Base-by-base conservation (phyloP, 1,140 invertebrate species). In the Melipona quadrifasciata region DNA sequence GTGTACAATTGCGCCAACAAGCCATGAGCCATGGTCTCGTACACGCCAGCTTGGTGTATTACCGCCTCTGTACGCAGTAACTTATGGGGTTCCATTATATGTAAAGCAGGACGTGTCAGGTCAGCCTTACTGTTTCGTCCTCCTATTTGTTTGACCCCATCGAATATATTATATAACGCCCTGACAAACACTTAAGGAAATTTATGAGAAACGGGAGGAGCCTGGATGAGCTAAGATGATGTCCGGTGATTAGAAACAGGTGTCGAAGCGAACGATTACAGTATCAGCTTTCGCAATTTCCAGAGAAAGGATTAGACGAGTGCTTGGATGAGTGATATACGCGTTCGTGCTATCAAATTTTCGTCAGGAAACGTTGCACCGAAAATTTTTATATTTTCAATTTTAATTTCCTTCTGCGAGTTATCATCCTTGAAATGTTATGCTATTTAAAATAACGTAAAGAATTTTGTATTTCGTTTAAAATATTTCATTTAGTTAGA, bases 1-100 rank as follows among this genome's bases (percentile, higher is more conserved):
- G 61, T 74, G 78, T 71, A 55, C 65, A 74, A 78, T 81, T 79
- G 74, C 77, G 80, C 53, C 80, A 74, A 71, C 85, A 86, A 73
- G 24, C 57, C 73, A 31, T 61, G 64, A 61, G 79, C 83, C 39
- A 80, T n/a, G 75, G 27, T 74, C 17, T 39, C 31, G 64, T 57
- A 67, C 85, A 57, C 76, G 77, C 73, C 78, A 77, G 57, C 74
- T 53, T 31, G 83, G 58, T 75, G 79, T 86, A 90, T 90, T 85
- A 86, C 84, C 68, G 76, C 68, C 76, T 71, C 84, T 88, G 86
- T 90, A 68, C 77, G 79, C 70, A 72, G 80, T 90, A 90, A 90
- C 79, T 90, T 90, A 90, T 88, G 86, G 80, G 72, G 34, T 71
- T 70, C 78, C 89, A 89, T 90, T 90, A 89, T 90, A 88, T 90